Conservation (phyloP, 2,888 invertebrate genomes). For the Temnothorax unifasciatus region DNA sequence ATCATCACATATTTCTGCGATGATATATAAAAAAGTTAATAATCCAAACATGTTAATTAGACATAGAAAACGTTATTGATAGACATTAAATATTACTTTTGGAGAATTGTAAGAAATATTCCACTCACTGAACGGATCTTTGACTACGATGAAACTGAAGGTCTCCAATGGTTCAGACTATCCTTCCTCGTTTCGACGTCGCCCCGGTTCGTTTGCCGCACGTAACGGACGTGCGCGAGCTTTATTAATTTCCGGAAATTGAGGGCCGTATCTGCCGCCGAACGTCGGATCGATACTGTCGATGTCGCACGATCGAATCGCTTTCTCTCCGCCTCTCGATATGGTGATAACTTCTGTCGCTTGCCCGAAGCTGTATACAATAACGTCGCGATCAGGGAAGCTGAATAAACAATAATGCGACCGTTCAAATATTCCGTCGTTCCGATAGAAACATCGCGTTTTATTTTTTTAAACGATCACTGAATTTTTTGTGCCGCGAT, state of each 20-base stretch:
- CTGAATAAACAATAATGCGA: conserved; percentile 42
- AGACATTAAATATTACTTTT: neutral
- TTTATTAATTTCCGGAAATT: conserved; percentile 71
- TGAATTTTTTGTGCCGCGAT: neutral
- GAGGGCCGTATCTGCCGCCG: conserved; percentile 44
- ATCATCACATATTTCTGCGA: neutral
- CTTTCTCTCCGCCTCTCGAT: neutral
- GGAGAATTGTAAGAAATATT: neutral
- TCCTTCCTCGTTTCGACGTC: conserved; percentile 93
- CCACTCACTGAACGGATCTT: conserved; percentile 96
- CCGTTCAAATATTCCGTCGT: neutral
- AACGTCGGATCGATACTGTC: conserved; percentile 28
- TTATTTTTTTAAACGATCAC: neutral
- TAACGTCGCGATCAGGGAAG: neutral
- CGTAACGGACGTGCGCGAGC: conserved; percentile 49
- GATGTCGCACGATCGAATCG: conserved; percentile 29
- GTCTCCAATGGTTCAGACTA: conserved; percentile 98
- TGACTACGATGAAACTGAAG: conserved; percentile 95
- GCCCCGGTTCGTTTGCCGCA: conserved; percentile 49
- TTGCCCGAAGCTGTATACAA: neutral
- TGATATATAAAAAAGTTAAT: neutral
- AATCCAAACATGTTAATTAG: neutral
- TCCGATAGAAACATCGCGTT: neutral
- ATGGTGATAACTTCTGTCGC: conserved; percentile 11
- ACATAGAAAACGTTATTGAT: neutral